A percentile compares a stretch with the other conserved stretches of the same genome.
Evolutionary conservation across 1,140 invertebrate species (phyloP).

Genomic region (Sinella curviseta): DNA sequence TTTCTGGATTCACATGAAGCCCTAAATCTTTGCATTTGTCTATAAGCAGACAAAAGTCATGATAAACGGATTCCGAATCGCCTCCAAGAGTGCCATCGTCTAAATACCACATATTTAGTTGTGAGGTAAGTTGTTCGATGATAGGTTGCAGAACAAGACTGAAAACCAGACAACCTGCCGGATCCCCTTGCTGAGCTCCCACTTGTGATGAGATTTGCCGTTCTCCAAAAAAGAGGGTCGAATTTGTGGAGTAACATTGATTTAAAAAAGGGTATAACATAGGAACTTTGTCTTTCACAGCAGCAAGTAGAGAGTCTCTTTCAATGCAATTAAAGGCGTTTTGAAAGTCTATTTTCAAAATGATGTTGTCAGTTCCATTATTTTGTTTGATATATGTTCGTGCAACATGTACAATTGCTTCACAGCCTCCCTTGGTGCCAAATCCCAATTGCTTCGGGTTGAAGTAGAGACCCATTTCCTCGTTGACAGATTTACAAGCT

Average conservation of each 20-base stretch:
- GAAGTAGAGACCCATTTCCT: background rate
- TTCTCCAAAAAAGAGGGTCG: background rate
- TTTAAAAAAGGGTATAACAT: background rate
- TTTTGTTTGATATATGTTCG: background rate
- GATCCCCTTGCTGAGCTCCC: slow-evolving; percentile 13
- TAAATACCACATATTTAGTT: background rate
- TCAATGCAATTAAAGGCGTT: slow-evolving; percentile 1
- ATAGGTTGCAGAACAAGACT: background rate
- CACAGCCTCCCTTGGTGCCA: slow-evolving; percentile 2
- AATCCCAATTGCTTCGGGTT: slow-evolving; percentile 25
- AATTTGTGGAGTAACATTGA: background rate
- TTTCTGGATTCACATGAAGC: background rate
- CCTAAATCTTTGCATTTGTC: background rate
- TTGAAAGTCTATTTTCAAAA: slow-evolving; percentile 28
- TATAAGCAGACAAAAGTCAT: background rate
- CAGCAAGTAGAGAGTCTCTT: background rate
- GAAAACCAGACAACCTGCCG: background rate
- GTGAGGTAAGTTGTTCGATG: background rate
- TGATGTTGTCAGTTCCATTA: background rate
- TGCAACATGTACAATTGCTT: background rate
- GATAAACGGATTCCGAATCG: background rate
- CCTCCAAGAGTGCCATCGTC: slow-evolving; percentile 20
- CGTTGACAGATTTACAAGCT: background rate
- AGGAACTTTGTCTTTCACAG: background rate
- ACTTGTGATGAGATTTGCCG: background rate